Evolutionary conservation across 2,113 vertebrate genomes (phyloP).

Genomic region (Thinocorus orbignyianus): DNA sequence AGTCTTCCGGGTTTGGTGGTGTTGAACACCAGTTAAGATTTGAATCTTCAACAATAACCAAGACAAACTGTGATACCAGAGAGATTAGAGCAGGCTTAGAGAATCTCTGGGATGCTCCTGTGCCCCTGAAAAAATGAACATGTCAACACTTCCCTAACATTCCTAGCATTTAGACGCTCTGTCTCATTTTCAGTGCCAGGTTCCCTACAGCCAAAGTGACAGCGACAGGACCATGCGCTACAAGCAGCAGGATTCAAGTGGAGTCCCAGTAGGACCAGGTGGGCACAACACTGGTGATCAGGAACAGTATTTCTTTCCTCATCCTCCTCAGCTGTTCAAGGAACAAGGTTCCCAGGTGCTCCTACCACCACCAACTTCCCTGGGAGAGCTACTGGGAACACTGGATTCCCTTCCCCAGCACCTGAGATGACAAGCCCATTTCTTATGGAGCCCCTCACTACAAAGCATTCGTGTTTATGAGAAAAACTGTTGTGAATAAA

Average conservation of each 20-base stretch:
- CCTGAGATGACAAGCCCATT: background rate
- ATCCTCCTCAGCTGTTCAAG: background rate
- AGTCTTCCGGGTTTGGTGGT: background rate
- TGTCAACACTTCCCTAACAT: background rate
- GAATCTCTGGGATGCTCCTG: background rate
- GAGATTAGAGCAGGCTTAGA: background rate
- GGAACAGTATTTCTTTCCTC: background rate
- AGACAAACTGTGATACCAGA: background rate
- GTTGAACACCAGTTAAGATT: no score
- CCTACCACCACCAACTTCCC: background rate
- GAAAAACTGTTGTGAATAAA: background rate
- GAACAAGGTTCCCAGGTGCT: background rate
- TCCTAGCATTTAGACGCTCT: background rate
- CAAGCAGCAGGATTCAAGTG: background rate
- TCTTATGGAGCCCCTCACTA: background rate
- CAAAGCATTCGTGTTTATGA: background rate
- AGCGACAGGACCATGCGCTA: accelerated
- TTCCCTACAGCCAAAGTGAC: background rate
- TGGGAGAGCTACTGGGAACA: accelerated
- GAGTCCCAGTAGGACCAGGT: background rate
- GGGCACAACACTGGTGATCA: no score
- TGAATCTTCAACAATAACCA: background rate
- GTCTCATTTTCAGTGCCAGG: background rate
- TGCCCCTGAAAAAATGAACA: background rate
- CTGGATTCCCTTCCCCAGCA: no score